Evolutionary conservation across 1,140 invertebrate species (phyloP).

Genomic region (Drosophila arizonae): DNA sequence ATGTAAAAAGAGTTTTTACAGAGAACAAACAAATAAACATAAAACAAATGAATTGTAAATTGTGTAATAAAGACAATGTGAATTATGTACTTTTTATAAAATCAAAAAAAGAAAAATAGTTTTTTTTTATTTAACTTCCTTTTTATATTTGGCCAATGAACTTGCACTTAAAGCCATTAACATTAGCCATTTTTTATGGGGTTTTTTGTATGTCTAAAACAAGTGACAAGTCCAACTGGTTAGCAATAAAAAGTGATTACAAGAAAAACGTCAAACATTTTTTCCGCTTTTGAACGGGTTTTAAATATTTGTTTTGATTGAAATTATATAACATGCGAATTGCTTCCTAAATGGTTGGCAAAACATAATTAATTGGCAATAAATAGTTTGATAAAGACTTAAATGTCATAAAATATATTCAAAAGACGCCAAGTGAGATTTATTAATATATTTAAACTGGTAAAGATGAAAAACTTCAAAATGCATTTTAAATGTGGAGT

Average conservation of each 20-base stretch:
- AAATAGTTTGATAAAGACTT: slow-evolving; percentile 34
- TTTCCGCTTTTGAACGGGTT: slow-evolving; percentile 71
- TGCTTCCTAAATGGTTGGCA: slow-evolving; percentile 63
- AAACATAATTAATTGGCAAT: slow-evolving; percentile 23
- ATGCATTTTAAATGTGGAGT: background rate
- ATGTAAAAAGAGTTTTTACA: slow-evolving; percentile 57
- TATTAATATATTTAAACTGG: background rate
- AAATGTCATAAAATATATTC: background rate
- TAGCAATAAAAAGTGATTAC: slow-evolving; percentile 49
- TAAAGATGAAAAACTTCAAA: background rate
- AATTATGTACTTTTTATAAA: slow-evolving; percentile 82
- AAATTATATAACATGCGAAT: slow-evolving; percentile 61
- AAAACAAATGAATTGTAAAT: slow-evolving; percentile 61
- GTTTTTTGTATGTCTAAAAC: slow-evolving; percentile 50
- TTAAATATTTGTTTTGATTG: slow-evolving; percentile 45
- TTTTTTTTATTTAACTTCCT: slow-evolving; percentile 26
- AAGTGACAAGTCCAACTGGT: slow-evolving; percentile 60
- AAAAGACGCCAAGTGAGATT: slow-evolving; percentile 2
- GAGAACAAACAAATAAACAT: slow-evolving; percentile 41
- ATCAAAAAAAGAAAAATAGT: slow-evolving; percentile 54
- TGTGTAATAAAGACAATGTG: slow-evolving; percentile 76
- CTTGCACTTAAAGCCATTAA: slow-evolving; percentile 49
- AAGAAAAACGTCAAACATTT: slow-evolving; percentile 51
- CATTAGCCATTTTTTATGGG: slow-evolving; percentile 27
- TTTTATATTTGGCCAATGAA: slow-evolving; percentile 62